Evolutionary conservation across 2,888 invertebrate species (phyloP).

Genomic region (Leptura quadrifasciata): DNA sequence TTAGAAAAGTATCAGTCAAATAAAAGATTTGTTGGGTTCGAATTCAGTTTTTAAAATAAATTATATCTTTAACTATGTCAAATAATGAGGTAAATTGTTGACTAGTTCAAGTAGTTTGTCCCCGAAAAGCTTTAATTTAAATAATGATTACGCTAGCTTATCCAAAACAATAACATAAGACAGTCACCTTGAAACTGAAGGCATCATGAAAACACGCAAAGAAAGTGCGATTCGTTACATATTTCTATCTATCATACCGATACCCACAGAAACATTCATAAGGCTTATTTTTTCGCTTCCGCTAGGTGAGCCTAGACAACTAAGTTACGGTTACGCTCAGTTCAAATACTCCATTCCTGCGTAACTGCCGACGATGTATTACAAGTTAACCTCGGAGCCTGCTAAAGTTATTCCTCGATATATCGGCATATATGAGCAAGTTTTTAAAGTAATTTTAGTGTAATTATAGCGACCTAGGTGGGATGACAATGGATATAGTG

Average conservation of each 20-base stretch:
- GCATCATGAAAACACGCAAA: not conserved
- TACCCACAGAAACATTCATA: not conserved
- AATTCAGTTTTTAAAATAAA: too few relatives aligned
- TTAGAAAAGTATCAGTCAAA: too few relatives aligned
- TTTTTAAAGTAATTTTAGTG: not conserved
- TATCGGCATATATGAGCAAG: not conserved
- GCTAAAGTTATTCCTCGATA: not conserved
- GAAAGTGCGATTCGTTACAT: not conserved
- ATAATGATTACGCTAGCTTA: not conserved
- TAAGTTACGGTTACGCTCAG: not conserved
- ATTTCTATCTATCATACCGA: not conserved
- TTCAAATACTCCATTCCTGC: not conserved
- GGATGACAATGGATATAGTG: conserved; percentile 27
- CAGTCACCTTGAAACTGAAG: not conserved
- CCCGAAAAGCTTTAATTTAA: not conserved
- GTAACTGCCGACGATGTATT: not conserved
- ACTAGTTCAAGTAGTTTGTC: too few relatives aligned
- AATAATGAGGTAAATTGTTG: too few relatives aligned
- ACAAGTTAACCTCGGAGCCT: not conserved
- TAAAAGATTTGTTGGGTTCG: too few relatives aligned
- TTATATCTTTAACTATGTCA: too few relatives aligned
- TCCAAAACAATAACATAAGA: not conserved
- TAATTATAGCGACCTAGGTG: not conserved
- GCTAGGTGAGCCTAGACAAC: not conserved
- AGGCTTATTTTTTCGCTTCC: not conserved